Evolutionary conservation across 2,113 vertebrate genomes (phyloP), one percentile per base, ranked within the genome.

Genomic region (Cardinalis cardinalis): DNA sequence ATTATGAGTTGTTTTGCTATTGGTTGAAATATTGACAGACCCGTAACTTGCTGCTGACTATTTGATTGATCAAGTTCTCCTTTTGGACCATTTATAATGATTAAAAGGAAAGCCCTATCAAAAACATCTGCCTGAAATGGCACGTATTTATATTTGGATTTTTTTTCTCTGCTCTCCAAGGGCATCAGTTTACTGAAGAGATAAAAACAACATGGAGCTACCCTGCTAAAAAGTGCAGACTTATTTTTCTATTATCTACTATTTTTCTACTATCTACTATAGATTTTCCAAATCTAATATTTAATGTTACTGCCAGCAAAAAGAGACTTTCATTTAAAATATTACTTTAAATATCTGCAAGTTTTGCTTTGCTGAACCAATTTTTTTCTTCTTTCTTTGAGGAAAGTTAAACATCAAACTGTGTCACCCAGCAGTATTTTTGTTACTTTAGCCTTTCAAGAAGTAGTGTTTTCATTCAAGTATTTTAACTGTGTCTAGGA

Each of bases 121-220:
- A 59, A 88, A 71, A 10, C 2, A 1, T 36, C 36, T 55, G 6
- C 17, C n/a, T 91, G 36, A 86, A 79, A 84, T 32, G 8, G 7
- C 12, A 74, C 0, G 0, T 40, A 40, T 53, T 46, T 43, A 6
- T 66, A 46, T 25, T 55, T 66, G 14, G 3, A 44, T 26, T 64
- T 75, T 84, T 84, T 61, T 59, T 34, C 9, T 65, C 18, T 32
- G 7, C 23, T 65, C 18, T 53, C 6, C 2, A 63, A 61, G 17
- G 34, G 40, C 19, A 32, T 20, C 28, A 40, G 12, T 41, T 79
- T 24, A 66, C 40, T 76, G 48, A 76, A 51, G 14, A 76, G 31
- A 41, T n/a, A 63, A 76, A 80, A 16, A 3, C 2, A 10, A 15
- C 2, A 19, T 5, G 8, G 9, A 34, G 58, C 6, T 71, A 41